Base-by-base conservation (phyloP, 2,797 vertebrate genomes). In the Erethizon dorsatum region DNA sequence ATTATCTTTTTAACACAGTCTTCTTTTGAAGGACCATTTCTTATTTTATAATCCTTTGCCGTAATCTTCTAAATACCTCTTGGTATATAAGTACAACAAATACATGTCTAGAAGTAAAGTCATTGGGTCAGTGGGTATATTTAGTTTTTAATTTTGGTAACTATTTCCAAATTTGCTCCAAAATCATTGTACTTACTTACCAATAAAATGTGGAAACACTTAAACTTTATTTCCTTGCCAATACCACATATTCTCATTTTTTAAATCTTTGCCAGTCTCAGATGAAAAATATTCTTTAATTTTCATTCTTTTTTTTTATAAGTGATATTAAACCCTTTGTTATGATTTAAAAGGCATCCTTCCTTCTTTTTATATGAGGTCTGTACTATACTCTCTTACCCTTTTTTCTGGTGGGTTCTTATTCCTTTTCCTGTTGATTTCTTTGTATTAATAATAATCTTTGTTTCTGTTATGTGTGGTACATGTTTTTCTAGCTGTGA, bases 221-320 rank as follows among this genome's bases (percentile, higher is more conserved):
- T 67, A 26, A 65, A 57, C 47, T 61, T 24, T 24, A 31, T 69
- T 20, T 69, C 69, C 52, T 82, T 57, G 59, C 52, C 73, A 89
- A 10, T 10, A 71, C 41, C 10, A 22, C 47, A 56, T 31, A 57
- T 37, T 89, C 59, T 78, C 20, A 52, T 71, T 61, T 88, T 88
- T 85, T 28, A 57, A 45, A 67, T 57, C 33, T 73, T 92, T 93
- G 65, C 67, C 73, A 82, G 37, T 89, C 67, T 91, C 37, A 14
- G n/a, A 67, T 83, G 22, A 89, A 96, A 65, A 93, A 63, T 67
- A 96, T 37, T 91, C 61, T 85, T 91, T 63, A 90, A 90, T 73
- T 96, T 97, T 28, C 8, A 47, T 91, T 86, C 9, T 95, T 88
- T 90, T 88, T 90, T 88, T 45, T 78, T 95, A 28, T 80, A 87